Base-by-base conservation (phyloP, 2,113 vertebrate species). In the Plestiodon gilberti region DNA sequence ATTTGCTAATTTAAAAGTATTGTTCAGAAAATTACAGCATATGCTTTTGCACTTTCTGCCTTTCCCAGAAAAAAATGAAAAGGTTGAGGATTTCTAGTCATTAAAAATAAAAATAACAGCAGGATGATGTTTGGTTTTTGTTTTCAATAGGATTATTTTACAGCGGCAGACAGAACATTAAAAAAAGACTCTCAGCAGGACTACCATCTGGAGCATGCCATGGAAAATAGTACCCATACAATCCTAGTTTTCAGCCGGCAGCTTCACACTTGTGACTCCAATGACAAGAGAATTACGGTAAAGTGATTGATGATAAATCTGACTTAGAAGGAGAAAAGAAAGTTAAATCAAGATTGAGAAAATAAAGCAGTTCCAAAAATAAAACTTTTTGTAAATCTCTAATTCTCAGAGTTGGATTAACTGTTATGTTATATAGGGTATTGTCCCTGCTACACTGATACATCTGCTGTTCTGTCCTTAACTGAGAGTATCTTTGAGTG, bases 141-240 rank as follows among this genome's bases (percentile, higher is more conserved):
- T 94, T 93, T 94, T 90, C 30, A 28, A 93, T 86, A 98, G 98
- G 98, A 98, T 92, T 98, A 97, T 93, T 97, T 96, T 92, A 96
- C 97, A 88, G 97, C 97, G 94, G 92, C 95, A 84, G 96, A 96
- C 71, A 97, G 96, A 94, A 93, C 94, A 57, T 92, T 98, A n/a
- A 96, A 93, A 91, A 97, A 93, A 93, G 98, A 98, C 40, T 22
- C 90, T 15, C 95, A 97, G 33, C 98, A 98, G 93, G 97, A 97
- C 93, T 98, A 98, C 84, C 96, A 91, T 55, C 95, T 98, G 79
- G 97, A 98, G 22, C 98, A 98, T 74, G 98, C 96, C 65, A 96
- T 96, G 95, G 97, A 98, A 94, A 98, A 98, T 78, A 93, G 90
- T 55, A 98, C 97, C 4, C 98, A 98, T 71, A 98, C 98, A 1